These are phyloP conservation scores for Oeneis ivallda DNA, from an alignment of 2,888 invertebrate species.

Conservation along the genomic window DNA sequence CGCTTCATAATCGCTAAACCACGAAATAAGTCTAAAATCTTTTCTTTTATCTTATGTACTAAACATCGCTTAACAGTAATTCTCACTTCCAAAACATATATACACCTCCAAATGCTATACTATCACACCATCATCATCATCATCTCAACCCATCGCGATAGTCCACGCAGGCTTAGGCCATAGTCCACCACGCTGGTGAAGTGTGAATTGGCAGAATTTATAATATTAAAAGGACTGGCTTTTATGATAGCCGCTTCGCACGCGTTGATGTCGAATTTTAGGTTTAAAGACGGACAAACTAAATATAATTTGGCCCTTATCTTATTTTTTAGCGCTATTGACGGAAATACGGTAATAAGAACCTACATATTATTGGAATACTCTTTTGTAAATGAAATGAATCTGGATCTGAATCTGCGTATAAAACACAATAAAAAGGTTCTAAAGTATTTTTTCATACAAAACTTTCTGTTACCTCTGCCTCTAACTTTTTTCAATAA, in stretches of 20 bases:
- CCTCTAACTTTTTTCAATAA: background rate
- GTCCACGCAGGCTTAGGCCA: too few species aligned
- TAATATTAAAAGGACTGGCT: background rate
- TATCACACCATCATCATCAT: background rate
- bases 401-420: too few species aligned
- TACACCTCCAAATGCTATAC: background rate
- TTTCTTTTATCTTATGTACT: too few species aligned
- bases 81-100: background rate
- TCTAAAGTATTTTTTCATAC: background rate
- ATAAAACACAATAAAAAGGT: too few species aligned
- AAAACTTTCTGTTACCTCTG: background rate
- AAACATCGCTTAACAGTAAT: too few species aligned
- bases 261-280: background rate
- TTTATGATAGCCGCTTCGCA: background rate
- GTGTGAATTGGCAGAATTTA: too few species aligned
- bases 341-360: too few species aligned
- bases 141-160: background rate
- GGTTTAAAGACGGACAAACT: background rate
- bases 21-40: too few species aligned
- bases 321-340: too few species aligned
- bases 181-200: too few species aligned
- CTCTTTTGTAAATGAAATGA: background rate
- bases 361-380: background rate
- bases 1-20: too few species aligned
- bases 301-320: background rate